Evolutionary conservation across 2,888 invertebrate genomes (phyloP).

Genomic region (Drosophila phalerata): DNA sequence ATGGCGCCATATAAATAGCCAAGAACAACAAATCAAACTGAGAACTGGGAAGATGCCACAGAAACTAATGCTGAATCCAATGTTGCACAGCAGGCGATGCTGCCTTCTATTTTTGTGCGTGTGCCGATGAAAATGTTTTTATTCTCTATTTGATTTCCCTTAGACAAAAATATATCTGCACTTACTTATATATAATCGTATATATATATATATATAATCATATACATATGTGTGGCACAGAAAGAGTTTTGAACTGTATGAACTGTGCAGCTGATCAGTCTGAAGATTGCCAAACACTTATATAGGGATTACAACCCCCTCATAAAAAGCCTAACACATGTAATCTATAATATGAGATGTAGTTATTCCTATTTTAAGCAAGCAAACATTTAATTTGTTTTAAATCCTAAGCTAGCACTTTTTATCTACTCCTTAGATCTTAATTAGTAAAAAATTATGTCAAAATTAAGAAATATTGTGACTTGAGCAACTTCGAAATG

Average conservation of each 20-base stretch:
- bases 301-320: not conserved
- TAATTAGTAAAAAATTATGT: no score
- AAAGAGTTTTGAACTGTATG: conserved; percentile 30
- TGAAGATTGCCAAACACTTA: conserved; percentile 16
- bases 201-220: conserved; percentile 6
- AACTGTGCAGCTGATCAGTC: conserved; percentile 4
- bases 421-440: no score
- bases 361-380: no score
- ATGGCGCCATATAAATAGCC: conserved; percentile 38
- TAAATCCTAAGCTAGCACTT: no score
- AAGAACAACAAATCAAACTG: conserved; percentile 52
- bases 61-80: conserved; percentile 29
- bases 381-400: no score
- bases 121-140: conserved; percentile 46
- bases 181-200: conserved; percentile 5
- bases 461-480: no score
- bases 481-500: no score
- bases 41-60: conserved; percentile 21
- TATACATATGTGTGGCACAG: conserved; percentile 15
- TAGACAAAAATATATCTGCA: conserved; percentile 14
- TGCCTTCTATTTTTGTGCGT: conserved; percentile 50
- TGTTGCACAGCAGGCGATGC: conserved; percentile 42
- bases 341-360: no score
- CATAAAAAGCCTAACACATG: no score
- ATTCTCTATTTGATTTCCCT: conserved; percentile 47